Conservation (phyloP, 1,140 invertebrate genomes). For the Octopus bimaculoides region DNA sequence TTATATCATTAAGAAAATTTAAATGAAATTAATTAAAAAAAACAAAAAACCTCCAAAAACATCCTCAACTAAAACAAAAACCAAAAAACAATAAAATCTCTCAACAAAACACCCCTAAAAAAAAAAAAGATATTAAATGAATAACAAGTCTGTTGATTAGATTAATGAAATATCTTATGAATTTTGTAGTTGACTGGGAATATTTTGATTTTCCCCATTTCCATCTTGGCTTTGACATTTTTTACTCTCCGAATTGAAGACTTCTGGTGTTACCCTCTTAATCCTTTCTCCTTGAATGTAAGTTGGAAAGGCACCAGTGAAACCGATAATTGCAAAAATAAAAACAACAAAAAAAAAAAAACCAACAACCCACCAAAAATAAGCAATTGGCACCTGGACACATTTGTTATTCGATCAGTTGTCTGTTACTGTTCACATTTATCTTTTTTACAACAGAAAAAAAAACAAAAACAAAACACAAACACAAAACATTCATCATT, state of each 20-base stretch:
- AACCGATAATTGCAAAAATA: neutral
- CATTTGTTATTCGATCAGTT: constrained; percentile 5
- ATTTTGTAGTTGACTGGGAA: too few species aligned
- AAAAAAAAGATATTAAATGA: too few species aligned
- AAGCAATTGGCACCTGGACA: constrained; percentile 1
- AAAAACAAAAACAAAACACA: too few species aligned
- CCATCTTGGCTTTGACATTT: constrained; percentile 1
- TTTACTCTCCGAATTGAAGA: neutral
- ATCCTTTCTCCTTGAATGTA: neutral
- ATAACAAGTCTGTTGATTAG: too few species aligned
- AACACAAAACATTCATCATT: neutral
- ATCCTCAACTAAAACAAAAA: too few species aligned
- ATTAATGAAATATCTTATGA: too few species aligned
- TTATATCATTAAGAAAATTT: too few species aligned
- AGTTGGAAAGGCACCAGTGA: neutral
- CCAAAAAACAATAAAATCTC: too few species aligned
- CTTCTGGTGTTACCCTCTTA: neutral
- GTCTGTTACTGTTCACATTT: neutral
- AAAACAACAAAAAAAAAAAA: constrained; percentile 1
- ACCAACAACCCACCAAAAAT: neutral
- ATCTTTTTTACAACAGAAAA: neutral
- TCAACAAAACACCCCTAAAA: too few species aligned
- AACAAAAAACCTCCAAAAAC: too few species aligned
- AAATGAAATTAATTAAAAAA: too few species aligned
- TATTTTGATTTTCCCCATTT: neutral